phyloP scores from a whole-genome alignment of 1,140 invertebrate genomes.

The Pseudomyrmex concolor region DNA sequence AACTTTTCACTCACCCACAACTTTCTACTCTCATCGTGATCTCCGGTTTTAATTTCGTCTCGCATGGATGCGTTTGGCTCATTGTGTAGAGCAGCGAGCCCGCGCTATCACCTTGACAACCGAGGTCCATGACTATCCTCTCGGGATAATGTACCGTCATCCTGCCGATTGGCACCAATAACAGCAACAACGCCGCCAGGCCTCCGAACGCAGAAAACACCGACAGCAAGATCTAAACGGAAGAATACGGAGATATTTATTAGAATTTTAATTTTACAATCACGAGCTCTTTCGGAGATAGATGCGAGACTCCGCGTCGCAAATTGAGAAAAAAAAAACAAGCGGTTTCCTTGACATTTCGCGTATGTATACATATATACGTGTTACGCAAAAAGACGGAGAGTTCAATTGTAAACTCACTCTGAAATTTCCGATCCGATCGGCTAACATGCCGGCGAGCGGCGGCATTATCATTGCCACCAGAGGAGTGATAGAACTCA shows the following conservation, averaged over 20 bases:
- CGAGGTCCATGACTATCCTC: conserved; percentile 86
- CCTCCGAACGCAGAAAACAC: conserved; percentile 89
- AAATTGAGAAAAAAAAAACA: too few species aligned
- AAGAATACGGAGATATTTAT: conserved; percentile 9
- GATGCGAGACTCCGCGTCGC: too few species aligned
- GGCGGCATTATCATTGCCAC: conserved; percentile 92
- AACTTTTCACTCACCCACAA: conserved; percentile 78
- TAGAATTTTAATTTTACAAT: not conserved
- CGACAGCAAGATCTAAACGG: conserved; percentile 88
- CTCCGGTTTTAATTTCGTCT: conserved; percentile 72
- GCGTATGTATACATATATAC: not conserved
- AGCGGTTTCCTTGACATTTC: not conserved
- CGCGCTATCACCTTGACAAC: conserved; percentile 81
- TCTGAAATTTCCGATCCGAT: conserved; percentile 93
- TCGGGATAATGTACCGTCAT: conserved; percentile 88
- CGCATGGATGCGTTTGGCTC: conserved; percentile 86
- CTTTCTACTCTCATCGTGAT: conserved; percentile 77
- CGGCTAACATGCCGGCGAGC: conserved; percentile 90
- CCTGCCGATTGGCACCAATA: conserved; percentile 90
- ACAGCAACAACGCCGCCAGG: conserved; percentile 87
- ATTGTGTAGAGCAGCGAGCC: conserved; percentile 83
- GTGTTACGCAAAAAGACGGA: not conserved
- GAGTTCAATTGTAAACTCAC: conserved; percentile 82
- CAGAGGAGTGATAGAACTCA: conserved; percentile 92
- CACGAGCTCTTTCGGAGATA: too few species aligned